Evolutionary conservation across 1,140 invertebrate species (phyloP).

Genomic region (Trissolcus basalis): DNA sequence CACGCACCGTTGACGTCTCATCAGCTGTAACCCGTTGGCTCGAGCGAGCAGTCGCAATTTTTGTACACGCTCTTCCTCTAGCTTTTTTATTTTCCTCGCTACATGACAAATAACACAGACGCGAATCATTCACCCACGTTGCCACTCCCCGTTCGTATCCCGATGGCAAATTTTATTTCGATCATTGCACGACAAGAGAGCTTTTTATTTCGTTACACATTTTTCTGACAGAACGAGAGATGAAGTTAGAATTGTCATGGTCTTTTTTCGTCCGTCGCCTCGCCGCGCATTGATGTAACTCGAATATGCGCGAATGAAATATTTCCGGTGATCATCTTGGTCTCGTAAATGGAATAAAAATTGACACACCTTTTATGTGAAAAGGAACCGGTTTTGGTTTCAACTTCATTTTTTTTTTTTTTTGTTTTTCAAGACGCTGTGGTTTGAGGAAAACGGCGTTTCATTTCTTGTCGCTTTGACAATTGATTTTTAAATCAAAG

Average conservation of each 20-base stretch:
- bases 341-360: too few species aligned
- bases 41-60: not conserved
- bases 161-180: constrained; percentile 20
- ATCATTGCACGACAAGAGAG: constrained; percentile 21
- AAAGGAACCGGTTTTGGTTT: not conserved
- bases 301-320: constrained; percentile 24
- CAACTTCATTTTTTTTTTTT: too few species aligned
- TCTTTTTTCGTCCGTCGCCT: constrained; percentile 13
- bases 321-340: not conserved
- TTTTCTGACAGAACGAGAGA: constrained; percentile 22
- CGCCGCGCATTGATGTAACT: too few species aligned
- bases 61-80: not conserved
- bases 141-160: not conserved
- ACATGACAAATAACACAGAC: constrained; percentile 6
- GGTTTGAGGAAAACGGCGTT: too few species aligned
- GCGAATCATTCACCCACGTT: not conserved
- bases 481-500: not conserved
- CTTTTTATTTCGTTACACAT: constrained; percentile 25
- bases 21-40: constrained; percentile 1
- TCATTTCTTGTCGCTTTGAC: too few species aligned
- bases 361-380: too few species aligned
- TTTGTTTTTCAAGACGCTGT: too few species aligned
- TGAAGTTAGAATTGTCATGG: constrained; percentile 21
- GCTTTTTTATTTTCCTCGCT: not conserved
- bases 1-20: constrained; percentile 1